Evolutionary conservation across 2,888 invertebrate species (phyloP).

Genomic region (Rhingia rostrata): DNA sequence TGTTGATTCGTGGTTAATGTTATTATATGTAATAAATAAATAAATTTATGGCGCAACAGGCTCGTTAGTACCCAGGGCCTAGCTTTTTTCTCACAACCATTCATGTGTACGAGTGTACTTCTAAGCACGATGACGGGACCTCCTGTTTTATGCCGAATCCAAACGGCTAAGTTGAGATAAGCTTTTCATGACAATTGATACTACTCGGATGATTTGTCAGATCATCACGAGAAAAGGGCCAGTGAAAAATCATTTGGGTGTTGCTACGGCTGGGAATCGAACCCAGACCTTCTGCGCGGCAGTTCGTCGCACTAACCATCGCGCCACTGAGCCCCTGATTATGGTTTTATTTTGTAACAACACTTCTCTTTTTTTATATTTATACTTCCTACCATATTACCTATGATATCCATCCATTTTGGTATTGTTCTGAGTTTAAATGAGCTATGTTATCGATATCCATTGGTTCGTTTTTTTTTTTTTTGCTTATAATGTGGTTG

Average conservation of each 20-base stretch:
- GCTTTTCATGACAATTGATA: too few species aligned
- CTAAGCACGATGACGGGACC: too few species aligned
- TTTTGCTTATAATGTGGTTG: too few species aligned
- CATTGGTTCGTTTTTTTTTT: conserved; percentile 18
- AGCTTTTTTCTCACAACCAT: too few species aligned
- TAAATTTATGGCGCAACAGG: too few species aligned
- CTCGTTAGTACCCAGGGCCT: too few species aligned
- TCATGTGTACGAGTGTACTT: too few species aligned
- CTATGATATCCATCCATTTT: conserved; percentile 12
- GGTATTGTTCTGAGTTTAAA: conserved; percentile 11
- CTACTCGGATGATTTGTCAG: too few species aligned
- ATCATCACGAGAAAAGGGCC: too few species aligned
- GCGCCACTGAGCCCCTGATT: not conserved
- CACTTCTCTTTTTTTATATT: conserved; percentile 11
- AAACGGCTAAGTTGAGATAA: too few species aligned
- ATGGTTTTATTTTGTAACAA: conserved; percentile 16
- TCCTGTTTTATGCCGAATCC: too few species aligned
- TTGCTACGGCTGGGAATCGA: conserved; percentile 67
- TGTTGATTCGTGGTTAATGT: conserved; percentile 14
- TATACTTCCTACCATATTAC: conserved; percentile 4
- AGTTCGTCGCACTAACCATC: conserved; percentile 62
- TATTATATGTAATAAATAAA: conserved; percentile 30
- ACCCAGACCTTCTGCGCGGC: conserved; percentile 69
- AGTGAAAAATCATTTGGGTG: too few species aligned
- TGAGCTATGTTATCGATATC: not conserved